Percentiles rank a stretch among this genome's conserved stretches.
These are phyloP conservation scores for Lepus oiostolus DNA, from an alignment of 2,797 vertebrate genomes.

Conservation along the genomic window DNA sequence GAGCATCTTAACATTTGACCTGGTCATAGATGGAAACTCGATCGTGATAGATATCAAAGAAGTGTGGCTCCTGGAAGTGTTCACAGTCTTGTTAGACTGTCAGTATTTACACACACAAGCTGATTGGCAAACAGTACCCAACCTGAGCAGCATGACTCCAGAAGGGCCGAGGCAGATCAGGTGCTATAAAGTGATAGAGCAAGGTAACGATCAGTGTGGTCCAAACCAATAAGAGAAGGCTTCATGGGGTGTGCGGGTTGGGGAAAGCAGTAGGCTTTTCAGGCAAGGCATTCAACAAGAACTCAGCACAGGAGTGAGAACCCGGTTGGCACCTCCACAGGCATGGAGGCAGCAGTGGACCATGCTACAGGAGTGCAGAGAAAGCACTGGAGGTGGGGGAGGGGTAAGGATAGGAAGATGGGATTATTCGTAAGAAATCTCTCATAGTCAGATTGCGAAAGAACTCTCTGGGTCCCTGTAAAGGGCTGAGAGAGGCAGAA, in stretches of 20 bases:
- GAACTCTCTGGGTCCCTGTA: background rate
- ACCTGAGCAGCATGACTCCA: background rate
- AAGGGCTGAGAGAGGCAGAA: background rate
- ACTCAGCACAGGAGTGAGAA: background rate
- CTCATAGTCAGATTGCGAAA: background rate
- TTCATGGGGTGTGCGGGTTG: fast-evolving
- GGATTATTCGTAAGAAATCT: background rate
- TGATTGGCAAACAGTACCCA: background rate
- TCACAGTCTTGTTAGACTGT: background rate
- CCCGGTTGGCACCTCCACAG: background rate
- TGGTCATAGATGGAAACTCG: background rate
- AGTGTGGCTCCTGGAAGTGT: background rate
- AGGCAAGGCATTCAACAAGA: background rate
- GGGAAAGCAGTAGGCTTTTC: background rate
- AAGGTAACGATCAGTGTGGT: background rate
- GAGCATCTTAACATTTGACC: background rate
- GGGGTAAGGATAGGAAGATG: background rate
- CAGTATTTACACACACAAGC: background rate
- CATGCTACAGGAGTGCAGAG: background rate
- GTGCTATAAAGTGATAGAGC: background rate
- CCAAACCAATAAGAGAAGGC: background rate
- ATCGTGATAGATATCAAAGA: background rate
- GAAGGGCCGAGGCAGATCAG: background rate
- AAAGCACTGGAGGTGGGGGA: background rate
- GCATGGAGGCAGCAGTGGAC: background rate